Evolutionary conservation across 2,797 vertebrate species (phyloP), one percentile per base, ranked within the genome.

Genomic region (Huso huso): DNA sequence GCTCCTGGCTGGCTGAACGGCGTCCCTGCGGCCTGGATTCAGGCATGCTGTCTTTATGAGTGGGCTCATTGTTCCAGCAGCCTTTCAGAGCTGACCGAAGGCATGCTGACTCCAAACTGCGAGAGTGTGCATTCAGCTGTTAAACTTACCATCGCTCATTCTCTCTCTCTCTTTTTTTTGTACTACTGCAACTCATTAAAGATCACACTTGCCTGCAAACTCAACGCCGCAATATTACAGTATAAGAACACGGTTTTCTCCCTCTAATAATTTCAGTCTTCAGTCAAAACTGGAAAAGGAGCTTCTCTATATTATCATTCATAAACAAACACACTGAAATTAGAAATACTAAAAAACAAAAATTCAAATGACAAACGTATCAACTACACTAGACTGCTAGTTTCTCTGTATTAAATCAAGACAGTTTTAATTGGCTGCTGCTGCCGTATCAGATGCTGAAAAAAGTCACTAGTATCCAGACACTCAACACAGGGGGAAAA

Each of bases 111-210:
- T 13, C 71, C 63, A 3, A 15, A 66, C 9, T 23, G 64, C 64
- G 69, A 64, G 7, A 68, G 82, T 81, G 83, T 80, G 81, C 87
- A 86, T 82, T 84, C 86, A 86, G 84, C 84, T 81, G 87, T 81
- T 81, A 80, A 82, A 82, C 78, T 74, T 82, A 71, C 73, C 81
- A 76, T 74, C 79, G 63, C 65, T 64, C 58, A 72, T 69, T 68
- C 67, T 48, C 49, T 62, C 79, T 74, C 75, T 77, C 76, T 79
- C 81, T 15, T 52, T 18, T 52, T 52, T 65, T 11, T 52, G 18
- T 52, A 3, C 23, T 18, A 8, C 6, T 64, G 65, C 51, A 48
- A 3, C 6, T 15, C 15, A 7, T 12, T 64, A 9, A 53, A 6
- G 37, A 7, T n/a, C 10, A 61, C 50, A 55, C 49, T 64, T 64